Base-by-base conservation (phyloP, 2,888 invertebrate genomes). In the Caenorhabditis sinica region DNA sequence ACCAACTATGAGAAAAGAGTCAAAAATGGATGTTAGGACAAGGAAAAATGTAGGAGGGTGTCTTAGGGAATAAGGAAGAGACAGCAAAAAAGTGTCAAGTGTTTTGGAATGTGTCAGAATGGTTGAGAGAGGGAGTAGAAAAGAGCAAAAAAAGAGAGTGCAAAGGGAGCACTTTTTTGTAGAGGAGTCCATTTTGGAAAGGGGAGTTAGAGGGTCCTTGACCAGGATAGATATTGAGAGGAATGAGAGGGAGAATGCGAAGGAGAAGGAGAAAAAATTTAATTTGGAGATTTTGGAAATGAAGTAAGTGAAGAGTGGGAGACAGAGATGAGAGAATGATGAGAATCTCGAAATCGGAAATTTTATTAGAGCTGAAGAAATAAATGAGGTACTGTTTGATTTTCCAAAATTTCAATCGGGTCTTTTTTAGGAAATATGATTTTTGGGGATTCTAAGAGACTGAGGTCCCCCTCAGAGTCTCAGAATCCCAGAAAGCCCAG, bases 41-140 rank as follows among this genome's bases (percentile, higher is more conserved):
- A 60, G 25, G 17, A 60, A 73, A 43, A 63, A 36, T 30, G 58
- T 30, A 60, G 58, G 60, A 60, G 33, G 60, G 33, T 33, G 8
- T 20, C 20, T 23, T 51, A 23, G 51, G 6, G 20, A 23, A 23
- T 20, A 23, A n/a, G 23, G 28, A 58, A 33, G 58, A 56, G 15
- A n/a, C 28, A 30, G 11, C 25, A 60, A 30, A 61, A 77, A 17
- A 20, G 68, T 76, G 77, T 77, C 77, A 77, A 77, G 63, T 77
- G 77, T 69, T 77, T 77, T 77, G 51, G 40, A 71, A 71, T 40
- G 71, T 79, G 79, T 79, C 79, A 72, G 79, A 79, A 79, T 79
- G 30, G 15, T 72, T 79, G 79, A 79, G n/a, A 49, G 76, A 51
- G 5, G 20, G 43, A 43, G 23, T 30, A 36, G 33, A 6, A 36